A percentile compares a stretch with the other conserved stretches of the same genome.
These are phyloP conservation scores for Nesometra sesokonis DNA, from an alignment of 35 echinoderm and acorn worm species.

Conservation along the genomic window DNA sequence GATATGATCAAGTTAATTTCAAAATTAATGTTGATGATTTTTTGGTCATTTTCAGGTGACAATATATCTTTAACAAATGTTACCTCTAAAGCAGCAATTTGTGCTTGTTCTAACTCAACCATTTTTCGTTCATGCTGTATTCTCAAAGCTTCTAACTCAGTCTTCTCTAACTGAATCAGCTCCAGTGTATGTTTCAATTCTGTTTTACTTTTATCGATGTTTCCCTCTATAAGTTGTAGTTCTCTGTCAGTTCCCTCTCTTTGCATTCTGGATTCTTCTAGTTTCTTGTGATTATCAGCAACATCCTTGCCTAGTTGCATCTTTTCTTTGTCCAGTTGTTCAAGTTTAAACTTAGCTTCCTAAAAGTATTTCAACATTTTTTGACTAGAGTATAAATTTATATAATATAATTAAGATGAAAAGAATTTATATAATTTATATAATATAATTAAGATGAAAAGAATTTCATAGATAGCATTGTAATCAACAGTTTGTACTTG, in stretches of 20 bases:
- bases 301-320: conserved; percentile 16
- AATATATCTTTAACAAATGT: background rate
- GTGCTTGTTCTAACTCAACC: conserved; percentile 71
- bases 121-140: conserved; percentile 77
- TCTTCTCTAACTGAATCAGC: conserved; percentile 97
- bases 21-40: background rate
- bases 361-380: background rate
- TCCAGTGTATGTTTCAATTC: conserved; percentile 94
- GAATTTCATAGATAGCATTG: no score
- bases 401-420: no score
- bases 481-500: no score
- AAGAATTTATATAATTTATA: no score
- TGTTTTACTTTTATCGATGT: conserved; percentile 58
- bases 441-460: no score
- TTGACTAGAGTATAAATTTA: no score
- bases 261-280: conserved; percentile 13
- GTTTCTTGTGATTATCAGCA: conserved; percentile 13
- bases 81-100: conserved; percentile 78
- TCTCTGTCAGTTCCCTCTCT: conserved; percentile 31
- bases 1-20: background rate
- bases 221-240: conserved; percentile 23
- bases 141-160: conserved; percentile 76
- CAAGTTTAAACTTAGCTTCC: conserved; percentile 54
- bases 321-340: conserved; percentile 36
- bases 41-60: background rate